Evolutionary conservation across 2,797 vertebrate species (phyloP).

Genomic region (Silurus aristotelis): DNA sequence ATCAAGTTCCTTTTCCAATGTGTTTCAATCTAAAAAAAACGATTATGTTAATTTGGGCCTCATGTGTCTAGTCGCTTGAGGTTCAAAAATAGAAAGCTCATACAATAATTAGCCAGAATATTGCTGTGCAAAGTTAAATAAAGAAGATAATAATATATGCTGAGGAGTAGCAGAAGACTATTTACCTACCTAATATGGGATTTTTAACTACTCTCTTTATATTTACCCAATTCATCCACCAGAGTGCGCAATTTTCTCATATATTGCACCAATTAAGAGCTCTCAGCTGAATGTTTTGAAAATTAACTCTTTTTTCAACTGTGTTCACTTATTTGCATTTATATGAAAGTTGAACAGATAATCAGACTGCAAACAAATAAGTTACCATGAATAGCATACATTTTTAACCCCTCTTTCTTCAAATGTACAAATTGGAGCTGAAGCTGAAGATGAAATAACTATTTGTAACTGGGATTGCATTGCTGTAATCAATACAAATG

Average conservation of each 20-base stretch:
- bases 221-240: not conserved
- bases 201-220: not conserved
- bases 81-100: not conserved
- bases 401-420: not conserved
- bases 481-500: not conserved
- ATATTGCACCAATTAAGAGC: not conserved
- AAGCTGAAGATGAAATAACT: not conserved
- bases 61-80: not conserved
- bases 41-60: too few species aligned
- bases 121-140: not conserved
- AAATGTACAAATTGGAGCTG: not conserved
- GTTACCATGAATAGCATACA: not conserved
- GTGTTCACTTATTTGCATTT: not conserved
- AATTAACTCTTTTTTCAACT: not conserved
- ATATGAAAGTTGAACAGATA: not conserved
- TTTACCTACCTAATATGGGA: not conserved
- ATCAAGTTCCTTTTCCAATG: too few species aligned
- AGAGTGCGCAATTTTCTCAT: slow-evolving; percentile 3
- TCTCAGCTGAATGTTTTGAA: not conserved
- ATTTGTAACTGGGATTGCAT: not conserved
- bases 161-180: not conserved
- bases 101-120: not conserved
- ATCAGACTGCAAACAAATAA: not conserved
- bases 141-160: not conserved
- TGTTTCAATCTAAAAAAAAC: not conserved